Evolutionary conservation across 2,888 invertebrate genomes (phyloP).

Genomic region (Mythimna impura): DNA sequence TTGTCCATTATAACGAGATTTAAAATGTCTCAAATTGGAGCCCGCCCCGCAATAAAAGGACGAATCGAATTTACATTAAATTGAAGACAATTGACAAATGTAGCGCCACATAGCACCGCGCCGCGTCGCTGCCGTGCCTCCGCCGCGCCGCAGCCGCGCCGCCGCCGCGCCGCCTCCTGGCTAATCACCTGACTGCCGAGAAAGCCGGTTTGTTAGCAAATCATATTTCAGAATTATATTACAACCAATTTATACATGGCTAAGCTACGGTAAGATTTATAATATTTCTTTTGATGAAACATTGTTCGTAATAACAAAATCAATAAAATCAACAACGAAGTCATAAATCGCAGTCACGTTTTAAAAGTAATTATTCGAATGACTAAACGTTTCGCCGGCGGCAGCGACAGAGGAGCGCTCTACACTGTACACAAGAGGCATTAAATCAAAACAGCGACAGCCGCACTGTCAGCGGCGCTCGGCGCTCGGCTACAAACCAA

Average conservation of each 20-base stretch:
- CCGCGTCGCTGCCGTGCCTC: not conserved
- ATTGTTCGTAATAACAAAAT: not conserved
- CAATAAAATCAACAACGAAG: constrained; percentile 12
- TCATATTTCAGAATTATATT: constrained; percentile 48
- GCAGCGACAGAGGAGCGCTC: constrained; percentile 15
- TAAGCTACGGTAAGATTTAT: not conserved
- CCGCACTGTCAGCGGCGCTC: constrained; percentile 38
- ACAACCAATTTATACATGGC: constrained; percentile 31
- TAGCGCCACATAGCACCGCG: constrained; percentile 31
- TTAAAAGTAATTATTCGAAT: constrained; percentile 6
- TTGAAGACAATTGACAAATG: constrained; percentile 52
- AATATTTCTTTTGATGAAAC: constrained; percentile 5
- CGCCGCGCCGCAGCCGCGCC: no score
- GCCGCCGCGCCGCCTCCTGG: not conserved
- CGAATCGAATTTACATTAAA: constrained; percentile 52
- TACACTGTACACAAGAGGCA: constrained; percentile 38
- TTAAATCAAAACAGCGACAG: constrained; percentile 55
- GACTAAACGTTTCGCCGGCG: not conserved
- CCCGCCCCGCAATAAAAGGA: constrained; percentile 27
- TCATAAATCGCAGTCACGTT: not conserved
- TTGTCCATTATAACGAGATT: constrained; percentile 11
- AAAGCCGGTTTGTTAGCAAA: constrained; percentile 25
- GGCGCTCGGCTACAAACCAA: not conserved
- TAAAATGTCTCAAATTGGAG: constrained; percentile 29
- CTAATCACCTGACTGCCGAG: constrained; percentile 44